A percentile compares a stretch with the other conserved stretches of the same genome.
These are phyloP conservation scores for Blera fallax DNA, from an alignment of 2,888 invertebrate genomes.

Conservation along the genomic window DNA sequence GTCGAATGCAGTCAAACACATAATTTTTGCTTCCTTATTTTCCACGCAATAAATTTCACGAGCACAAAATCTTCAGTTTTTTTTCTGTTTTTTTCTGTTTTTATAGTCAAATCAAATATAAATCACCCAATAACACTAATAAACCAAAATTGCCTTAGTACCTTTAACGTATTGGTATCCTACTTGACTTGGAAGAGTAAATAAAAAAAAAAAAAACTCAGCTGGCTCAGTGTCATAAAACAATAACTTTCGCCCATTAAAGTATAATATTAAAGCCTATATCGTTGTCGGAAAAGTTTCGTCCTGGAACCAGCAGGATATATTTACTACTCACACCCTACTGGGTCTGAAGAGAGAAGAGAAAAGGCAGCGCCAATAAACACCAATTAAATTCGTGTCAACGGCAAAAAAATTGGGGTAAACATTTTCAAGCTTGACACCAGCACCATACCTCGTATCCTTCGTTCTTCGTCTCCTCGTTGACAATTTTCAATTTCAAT, in stretches of 20 bases:
- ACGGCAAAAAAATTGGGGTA: slow-evolving; percentile 24
- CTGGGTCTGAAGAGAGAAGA: not conserved
- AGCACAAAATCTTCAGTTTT: not conserved
- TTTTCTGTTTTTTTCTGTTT: not conserved
- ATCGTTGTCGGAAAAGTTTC: not conserved
- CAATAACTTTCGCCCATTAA: slow-evolving; percentile 49
- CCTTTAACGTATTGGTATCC: not conserved
- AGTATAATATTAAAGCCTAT: slow-evolving; percentile 34
- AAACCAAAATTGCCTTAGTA: slow-evolving; percentile 17
- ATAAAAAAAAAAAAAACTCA: slow-evolving; percentile 30
- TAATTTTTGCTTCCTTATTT: not conserved
- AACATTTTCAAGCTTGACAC: slow-evolving; percentile 39
- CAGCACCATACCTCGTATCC: not conserved
- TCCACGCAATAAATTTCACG: slow-evolving; percentile 34
- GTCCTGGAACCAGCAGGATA: not conserved
- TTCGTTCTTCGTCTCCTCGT: not conserved
- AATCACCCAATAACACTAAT: slow-evolving; percentile 49
- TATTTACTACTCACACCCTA: not conserved
- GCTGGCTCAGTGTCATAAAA: slow-evolving; percentile 33
- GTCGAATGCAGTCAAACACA: not conserved
- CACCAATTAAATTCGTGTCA: slow-evolving; percentile 70
- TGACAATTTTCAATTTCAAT: slow-evolving; percentile 69
- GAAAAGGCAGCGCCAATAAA: slow-evolving; percentile 45
- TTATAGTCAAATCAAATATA: slow-evolving; percentile 56
- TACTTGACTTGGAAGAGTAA: not conserved